Conservation (phyloP, 2,113 vertebrate genomes). For the Uria lomvia region DNA sequence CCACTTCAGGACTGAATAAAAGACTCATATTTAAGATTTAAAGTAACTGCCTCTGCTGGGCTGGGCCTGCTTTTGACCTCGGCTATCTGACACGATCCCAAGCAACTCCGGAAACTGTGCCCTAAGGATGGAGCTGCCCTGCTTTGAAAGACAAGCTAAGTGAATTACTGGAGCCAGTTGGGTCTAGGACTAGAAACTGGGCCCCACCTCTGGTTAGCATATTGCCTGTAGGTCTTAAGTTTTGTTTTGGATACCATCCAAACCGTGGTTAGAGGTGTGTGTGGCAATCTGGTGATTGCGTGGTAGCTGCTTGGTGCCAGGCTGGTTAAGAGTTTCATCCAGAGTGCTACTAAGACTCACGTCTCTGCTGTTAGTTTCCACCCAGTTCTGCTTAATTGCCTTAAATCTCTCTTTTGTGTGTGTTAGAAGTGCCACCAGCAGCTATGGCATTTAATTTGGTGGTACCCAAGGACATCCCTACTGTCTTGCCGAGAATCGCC, state of each 20-base stretch:
- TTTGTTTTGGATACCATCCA: background rate
- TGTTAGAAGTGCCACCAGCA: background rate
- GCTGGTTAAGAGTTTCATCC: background rate
- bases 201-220: background rate
- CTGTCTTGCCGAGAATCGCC: fast-evolving
- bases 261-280: fast-evolving
- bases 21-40: background rate
- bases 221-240: background rate
- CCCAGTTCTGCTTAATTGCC: background rate
- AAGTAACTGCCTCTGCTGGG: background rate
- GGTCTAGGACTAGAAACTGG: background rate
- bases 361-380: background rate
- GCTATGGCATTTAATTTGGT: background rate
- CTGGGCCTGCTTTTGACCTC: background rate
- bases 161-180: background rate
- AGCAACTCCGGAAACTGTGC: background rate
- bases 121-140: background rate
- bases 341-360: background rate
- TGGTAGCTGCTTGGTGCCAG: background rate
- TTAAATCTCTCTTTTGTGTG: background rate
- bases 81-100: background rate
- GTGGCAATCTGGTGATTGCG: fast-evolving
- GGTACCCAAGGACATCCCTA: background rate
- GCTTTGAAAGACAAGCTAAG: background rate
- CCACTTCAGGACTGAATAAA: background rate